Evolutionary conservation across 2,113 vertebrate genomes (phyloP).

Genomic region (Phyllopteryx taeniolatus): DNA sequence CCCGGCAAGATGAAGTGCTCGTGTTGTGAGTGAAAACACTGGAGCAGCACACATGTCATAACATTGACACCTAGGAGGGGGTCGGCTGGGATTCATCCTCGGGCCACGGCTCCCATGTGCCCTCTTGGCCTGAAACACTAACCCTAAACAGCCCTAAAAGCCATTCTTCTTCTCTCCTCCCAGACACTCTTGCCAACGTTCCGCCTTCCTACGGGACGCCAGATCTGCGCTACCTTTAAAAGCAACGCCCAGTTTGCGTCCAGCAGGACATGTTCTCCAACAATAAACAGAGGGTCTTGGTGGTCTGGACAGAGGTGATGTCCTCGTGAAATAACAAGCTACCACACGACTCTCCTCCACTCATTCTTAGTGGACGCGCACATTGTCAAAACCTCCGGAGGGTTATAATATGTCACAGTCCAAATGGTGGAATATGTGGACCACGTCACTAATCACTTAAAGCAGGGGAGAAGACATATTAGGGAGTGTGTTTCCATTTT

Average conservation of each 20-base stretch:
- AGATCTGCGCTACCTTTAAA: slow-evolving; percentile 40
- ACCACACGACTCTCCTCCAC: slow-evolving; percentile 60
- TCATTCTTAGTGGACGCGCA: slow-evolving; percentile 11
- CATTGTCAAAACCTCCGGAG: slow-evolving; percentile 27
- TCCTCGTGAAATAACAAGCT: slow-evolving; percentile 76
- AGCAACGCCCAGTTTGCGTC: slow-evolving; percentile 58
- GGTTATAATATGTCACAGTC: slow-evolving; percentile 27
- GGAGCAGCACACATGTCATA: slow-evolving; percentile 84
- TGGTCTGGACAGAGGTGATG: slow-evolving; percentile 80
- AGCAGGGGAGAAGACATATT: background rate
- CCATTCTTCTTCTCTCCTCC: slow-evolving; percentile 14
- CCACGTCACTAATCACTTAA: background rate
- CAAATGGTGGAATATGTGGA: slow-evolving; percentile 7
- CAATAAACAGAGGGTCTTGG: slow-evolving; percentile 84
- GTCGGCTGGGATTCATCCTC: slow-evolving; percentile 65
- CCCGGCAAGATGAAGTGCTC: slow-evolving; percentile 81
- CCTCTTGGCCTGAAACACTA: slow-evolving; percentile 57
- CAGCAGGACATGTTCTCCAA: slow-evolving; percentile 75
- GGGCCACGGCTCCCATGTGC: slow-evolving; percentile 60
- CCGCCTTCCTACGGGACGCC: slow-evolving; percentile 11
- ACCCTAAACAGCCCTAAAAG: slow-evolving; percentile 31
- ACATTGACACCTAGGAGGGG: slow-evolving; percentile 78
- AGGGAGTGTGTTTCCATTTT: too few species aligned
- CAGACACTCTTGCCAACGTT: slow-evolving; percentile 7
- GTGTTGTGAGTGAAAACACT: slow-evolving; percentile 93